phyloP scores from a whole-genome alignment of 2,888 invertebrate genomes.

The Microchrysa polita region DNA sequence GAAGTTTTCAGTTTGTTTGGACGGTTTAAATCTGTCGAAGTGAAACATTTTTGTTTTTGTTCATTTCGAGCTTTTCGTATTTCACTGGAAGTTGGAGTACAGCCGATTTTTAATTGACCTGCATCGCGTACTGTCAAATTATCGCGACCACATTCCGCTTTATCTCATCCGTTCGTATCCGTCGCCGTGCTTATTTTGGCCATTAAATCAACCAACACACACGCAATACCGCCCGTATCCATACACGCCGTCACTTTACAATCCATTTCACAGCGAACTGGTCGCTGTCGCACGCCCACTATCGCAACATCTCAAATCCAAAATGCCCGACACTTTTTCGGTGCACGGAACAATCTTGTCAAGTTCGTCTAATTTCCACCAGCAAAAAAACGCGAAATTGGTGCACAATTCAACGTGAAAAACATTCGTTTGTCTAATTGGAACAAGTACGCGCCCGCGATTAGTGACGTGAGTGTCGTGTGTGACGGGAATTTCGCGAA shows the following conservation, averaged over 20 bases:
- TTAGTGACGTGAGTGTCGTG: neutral
- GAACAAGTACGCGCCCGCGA: conserved; percentile 18
- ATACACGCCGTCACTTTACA: conserved; percentile 27
- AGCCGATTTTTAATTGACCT: conserved; percentile 2
- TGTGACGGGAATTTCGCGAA: neutral
- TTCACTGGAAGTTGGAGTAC: too few relatives aligned
- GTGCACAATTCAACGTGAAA: neutral
- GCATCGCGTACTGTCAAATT: neutral
- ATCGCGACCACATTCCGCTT: conserved; percentile 8
- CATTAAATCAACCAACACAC: conserved; percentile 30
- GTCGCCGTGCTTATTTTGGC: conserved; percentile 5
- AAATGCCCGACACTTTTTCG: conserved; percentile 40
- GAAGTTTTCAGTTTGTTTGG: too few relatives aligned
- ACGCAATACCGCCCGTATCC: neutral
- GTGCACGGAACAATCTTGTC: conserved; percentile 30
- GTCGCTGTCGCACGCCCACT: conserved; percentile 21
- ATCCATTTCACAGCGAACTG: conserved; percentile 4
- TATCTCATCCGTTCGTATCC: neutral
- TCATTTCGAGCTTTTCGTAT: neutral
- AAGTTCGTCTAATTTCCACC: conserved; percentile 17
- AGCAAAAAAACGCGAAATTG: conserved; percentile 2
- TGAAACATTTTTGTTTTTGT: too few relatives aligned
- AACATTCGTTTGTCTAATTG: neutral
- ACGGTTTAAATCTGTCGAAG: too few relatives aligned
- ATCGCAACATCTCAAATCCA: conserved; percentile 21